Evolutionary conservation across 1,140 invertebrate species (phyloP).

Genomic region (Euglossa dilemma): DNA sequence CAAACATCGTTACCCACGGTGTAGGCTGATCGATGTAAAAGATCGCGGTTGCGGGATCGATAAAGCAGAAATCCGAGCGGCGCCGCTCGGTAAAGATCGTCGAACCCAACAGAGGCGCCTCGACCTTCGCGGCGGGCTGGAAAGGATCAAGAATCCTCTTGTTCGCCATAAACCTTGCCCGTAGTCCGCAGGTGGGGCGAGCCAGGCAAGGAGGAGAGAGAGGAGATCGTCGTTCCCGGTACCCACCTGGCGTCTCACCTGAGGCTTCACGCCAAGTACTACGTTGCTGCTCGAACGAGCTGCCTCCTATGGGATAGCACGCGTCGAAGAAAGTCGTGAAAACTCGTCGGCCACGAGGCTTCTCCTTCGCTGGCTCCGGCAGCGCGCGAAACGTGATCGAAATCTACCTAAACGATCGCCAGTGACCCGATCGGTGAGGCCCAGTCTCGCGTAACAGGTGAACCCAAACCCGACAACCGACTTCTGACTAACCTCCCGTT

Average conservation of each 20-base stretch:
- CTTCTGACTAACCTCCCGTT: neutral
- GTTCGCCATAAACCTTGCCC: conserved; percentile 59
- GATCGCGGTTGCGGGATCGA: neutral
- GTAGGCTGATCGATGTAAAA: neutral
- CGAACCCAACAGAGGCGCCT: conserved; percentile 56
- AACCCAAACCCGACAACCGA: neutral
- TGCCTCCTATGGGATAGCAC: conserved; percentile 48
- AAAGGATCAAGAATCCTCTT: conserved; percentile 56
- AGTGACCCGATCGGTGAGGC: neutral
- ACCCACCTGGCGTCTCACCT: conserved; percentile 77
- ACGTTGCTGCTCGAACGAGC: conserved; percentile 60
- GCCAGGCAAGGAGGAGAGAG: conserved; percentile 46
- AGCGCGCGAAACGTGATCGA: neutral
- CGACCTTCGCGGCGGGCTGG: conserved; percentile 43
- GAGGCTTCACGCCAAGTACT: conserved; percentile 60
- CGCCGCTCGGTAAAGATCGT: conserved; percentile 27
- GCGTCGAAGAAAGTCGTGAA: conserved; percentile 23
- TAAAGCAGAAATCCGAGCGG: conserved; percentile 14
- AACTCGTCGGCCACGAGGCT: neutral
- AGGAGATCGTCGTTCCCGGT: conserved; percentile 68
- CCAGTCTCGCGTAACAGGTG: conserved; percentile 6
- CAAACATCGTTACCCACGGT: neutral
- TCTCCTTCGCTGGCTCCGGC: neutral
- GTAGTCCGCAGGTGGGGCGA: conserved; percentile 50
- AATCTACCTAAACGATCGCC: neutral